A percentile compares a stretch with the other conserved stretches of the same genome.
Evolutionary conservation across 2,888 invertebrate species (phyloP).

Genomic region (Hemistola chrysoprasaria): DNA sequence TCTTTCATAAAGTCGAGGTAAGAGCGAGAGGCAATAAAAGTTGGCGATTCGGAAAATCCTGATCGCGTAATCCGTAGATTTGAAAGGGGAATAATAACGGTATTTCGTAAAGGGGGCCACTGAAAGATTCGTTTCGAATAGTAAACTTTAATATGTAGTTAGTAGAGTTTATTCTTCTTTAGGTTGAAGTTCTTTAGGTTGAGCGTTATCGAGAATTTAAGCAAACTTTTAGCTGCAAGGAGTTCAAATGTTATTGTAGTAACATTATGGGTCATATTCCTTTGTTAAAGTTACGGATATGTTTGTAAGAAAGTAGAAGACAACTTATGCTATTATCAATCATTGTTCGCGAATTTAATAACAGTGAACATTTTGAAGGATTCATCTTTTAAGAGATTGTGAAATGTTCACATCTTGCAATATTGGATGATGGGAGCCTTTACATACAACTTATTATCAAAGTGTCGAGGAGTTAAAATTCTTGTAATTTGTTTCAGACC

Average conservation of each 20-base stretch:
- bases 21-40: slow-evolving; percentile 28
- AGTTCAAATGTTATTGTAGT: slow-evolving; percentile 12
- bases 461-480: too few species aligned
- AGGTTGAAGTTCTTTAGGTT: neutral
- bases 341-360: slow-evolving; percentile 66
- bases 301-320: slow-evolving; percentile 30
- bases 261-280: slow-evolving; percentile 14
- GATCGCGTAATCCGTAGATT: slow-evolving; percentile 39
- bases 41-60: slow-evolving; percentile 33
- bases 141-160: neutral
- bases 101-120: slow-evolving; percentile 20
- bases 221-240: slow-evolving; percentile 21
- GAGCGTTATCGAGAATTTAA: neutral
- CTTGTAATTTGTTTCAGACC: too few species aligned
- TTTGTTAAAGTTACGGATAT: neutral
- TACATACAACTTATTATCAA: too few species aligned
- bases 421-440: too few species aligned
- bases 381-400: slow-evolving; percentile 42
- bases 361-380: slow-evolving; percentile 56
- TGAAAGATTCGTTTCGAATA: neutral
- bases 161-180: slow-evolving; percentile 15
- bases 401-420: slow-evolving; percentile 37
- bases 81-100: slow-evolving; percentile 42
- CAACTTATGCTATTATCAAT: slow-evolving; percentile 54
- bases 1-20: slow-evolving; percentile 20